Conservation (phyloP, 2,888 invertebrate species). For the Dendrolimus pini region DNA sequence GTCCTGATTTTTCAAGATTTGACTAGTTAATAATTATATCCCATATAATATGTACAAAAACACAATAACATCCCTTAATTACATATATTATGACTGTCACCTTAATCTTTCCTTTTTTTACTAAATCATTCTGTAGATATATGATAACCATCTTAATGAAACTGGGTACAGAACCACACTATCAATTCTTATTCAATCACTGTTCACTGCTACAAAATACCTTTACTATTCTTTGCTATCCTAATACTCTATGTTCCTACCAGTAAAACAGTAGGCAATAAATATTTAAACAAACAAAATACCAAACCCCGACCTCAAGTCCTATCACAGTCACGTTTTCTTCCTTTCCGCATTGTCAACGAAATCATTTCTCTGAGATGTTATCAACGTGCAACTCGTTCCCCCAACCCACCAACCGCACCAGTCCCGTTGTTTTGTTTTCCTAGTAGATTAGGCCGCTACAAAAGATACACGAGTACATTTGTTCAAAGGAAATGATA, state of each 20-base stretch:
- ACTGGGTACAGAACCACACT: no score
- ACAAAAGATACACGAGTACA: slow-evolving; percentile 52
- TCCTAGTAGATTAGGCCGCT: slow-evolving; percentile 63
- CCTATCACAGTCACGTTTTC: slow-evolving; percentile 1
- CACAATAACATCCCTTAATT: no score
- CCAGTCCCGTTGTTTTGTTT: slow-evolving; percentile 49
- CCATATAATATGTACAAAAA: no score
- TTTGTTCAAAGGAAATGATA: slow-evolving; percentile 71
- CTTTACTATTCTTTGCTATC: no score
- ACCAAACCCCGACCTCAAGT: background rate
- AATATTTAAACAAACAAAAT: background rate
- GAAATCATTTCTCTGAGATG: slow-evolving; percentile 19
- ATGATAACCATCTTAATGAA: no score
- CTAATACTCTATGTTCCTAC: background rate
- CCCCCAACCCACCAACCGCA: slow-evolving; percentile 30
- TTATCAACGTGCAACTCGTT: slow-evolving; percentile 23
- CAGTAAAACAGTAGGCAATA: background rate
- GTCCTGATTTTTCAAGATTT: no score
- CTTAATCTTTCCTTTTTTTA: no score
- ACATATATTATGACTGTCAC: no score
- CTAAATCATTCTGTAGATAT: no score
- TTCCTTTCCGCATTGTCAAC: slow-evolving; percentile 1
- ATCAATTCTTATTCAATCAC: no score
- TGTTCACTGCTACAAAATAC: no score
- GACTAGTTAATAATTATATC: no score